Evolutionary conservation across 2,797 vertebrate genomes (phyloP), one percentile per base, ranked within the genome.

Genomic region (Sebastes elongatus): DNA sequence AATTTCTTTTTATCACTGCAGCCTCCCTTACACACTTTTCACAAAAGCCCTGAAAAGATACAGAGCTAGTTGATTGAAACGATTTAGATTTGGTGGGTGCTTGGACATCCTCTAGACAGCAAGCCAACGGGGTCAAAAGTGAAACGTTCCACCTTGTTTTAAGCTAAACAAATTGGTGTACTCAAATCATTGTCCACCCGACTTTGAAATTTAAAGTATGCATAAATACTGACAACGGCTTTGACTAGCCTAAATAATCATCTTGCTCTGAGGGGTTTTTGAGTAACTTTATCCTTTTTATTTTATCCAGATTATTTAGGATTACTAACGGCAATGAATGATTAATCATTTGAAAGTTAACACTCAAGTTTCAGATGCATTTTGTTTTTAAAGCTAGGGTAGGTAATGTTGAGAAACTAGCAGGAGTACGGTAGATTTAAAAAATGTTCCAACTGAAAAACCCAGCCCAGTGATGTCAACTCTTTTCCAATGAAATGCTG

Each of bases 61-160:
- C 4, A 23, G 18, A 52, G 38, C 8, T 32, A 6, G 16, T 23
- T 71, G 9, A 71, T 69, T 23, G 18, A 62, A 64, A 76, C 5
- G 14, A 27, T 73, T 66, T 56, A 5, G 28, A 59, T 66, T 23
- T 56, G 28, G n/a, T 23, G 10, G 16, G 65, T 42, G n/a, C 52
- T 23, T 60, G 22, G 35, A 78, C 67, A 63, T 81, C 66, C 23
- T 72, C 61, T 14, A 57, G 33, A 72, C 72, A 55, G 52, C 49
- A 74, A 75, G 49, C 56, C 71, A 63, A 9, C 20, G 0, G 77
- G 84, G 38, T 89, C 74, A 85, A 88, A 86, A 78, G 88, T 82
- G 55, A 83, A 86, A 78, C 76, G 32, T 75, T 75, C 72, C 65
- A 63, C 61, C 68, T 78, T 84, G 62, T 76, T 77, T 78, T 55